Percentiles rank a stretch among this genome's conserved stretches.
Evolutionary conservation across 2,113 vertebrate species (phyloP).

Genomic region (Accipiter virgatus): DNA sequence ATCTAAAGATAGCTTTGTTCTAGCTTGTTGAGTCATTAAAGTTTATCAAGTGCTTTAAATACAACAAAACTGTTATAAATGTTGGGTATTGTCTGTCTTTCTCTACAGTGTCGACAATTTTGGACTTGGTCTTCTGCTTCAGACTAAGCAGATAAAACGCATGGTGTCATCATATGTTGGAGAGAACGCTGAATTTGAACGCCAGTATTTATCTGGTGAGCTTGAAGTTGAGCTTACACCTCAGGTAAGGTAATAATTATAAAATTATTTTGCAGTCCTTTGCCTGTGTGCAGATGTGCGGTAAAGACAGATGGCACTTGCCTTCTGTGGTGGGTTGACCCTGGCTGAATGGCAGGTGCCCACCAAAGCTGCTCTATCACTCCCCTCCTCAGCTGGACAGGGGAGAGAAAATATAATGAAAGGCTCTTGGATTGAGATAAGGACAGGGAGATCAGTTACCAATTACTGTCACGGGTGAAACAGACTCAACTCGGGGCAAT

Average conservation of each 20-base stretch:
- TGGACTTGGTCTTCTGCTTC: constrained; percentile 90
- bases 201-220: constrained; percentile 91
- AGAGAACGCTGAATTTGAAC: constrained; percentile 95
- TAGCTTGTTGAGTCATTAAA: neutral
- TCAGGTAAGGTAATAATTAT: constrained; percentile 78
- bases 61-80: neutral
- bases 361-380: neutral
- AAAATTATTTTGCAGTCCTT: neutral
- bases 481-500: neutral
- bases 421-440: neutral
- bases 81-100: neutral
- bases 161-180: constrained; percentile 98
- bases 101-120: constrained; percentile 90
- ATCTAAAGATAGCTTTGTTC: neutral
- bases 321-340: neutral
- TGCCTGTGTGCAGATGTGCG: neutral
- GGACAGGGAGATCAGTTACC: neutral
- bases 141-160: constrained; percentile 93
- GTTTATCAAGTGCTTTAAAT: neutral
- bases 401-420: neutral
- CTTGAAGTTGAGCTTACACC: constrained; percentile 96
- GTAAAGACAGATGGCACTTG: neutral
- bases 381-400: neutral
- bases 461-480: neutral
- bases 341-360: neutral